Evolutionary conservation across 2,113 vertebrate genomes (phyloP).

Genomic region (Hydropotes inermis): DNA sequence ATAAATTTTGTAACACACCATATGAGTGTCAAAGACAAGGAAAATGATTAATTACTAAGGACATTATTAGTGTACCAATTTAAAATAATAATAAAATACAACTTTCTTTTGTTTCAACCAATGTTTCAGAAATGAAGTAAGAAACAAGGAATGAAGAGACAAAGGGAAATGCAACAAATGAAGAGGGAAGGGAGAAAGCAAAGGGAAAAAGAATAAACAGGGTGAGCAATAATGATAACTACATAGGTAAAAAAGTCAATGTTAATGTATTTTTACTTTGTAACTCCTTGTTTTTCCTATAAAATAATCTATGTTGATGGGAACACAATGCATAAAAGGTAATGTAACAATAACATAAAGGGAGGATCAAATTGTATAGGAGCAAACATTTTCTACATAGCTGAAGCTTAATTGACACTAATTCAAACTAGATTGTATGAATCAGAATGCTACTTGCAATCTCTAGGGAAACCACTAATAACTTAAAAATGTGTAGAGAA

Average conservation of each 20-base stretch:
- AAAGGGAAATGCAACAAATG: neutral
- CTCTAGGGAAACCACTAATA: neutral
- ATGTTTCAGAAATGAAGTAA: neutral
- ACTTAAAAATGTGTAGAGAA: neutral
- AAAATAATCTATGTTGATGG: neutral
- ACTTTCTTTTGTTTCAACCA: neutral
- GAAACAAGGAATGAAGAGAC: neutral
- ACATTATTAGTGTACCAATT: neutral
- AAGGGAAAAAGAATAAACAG: neutral
- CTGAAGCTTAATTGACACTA: neutral
- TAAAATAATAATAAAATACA: neutral
- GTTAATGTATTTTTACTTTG: neutral
- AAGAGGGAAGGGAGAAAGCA: neutral
- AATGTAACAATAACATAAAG: neutral
- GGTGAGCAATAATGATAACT: neutral
- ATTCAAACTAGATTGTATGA: constrained; percentile 6
- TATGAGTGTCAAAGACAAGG: neutral
- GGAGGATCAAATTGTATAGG: neutral
- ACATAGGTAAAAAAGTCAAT: neutral
- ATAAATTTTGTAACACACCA: neutral
- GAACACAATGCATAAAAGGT: neutral
- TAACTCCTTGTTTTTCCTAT: neutral
- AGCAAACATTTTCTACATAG: neutral
- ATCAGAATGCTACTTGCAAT: constrained; percentile 12
- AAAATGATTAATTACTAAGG: neutral